Evolutionary conservation across 2,888 invertebrate species (phyloP).

Genomic region (Blastobasis lacticolella): DNA sequence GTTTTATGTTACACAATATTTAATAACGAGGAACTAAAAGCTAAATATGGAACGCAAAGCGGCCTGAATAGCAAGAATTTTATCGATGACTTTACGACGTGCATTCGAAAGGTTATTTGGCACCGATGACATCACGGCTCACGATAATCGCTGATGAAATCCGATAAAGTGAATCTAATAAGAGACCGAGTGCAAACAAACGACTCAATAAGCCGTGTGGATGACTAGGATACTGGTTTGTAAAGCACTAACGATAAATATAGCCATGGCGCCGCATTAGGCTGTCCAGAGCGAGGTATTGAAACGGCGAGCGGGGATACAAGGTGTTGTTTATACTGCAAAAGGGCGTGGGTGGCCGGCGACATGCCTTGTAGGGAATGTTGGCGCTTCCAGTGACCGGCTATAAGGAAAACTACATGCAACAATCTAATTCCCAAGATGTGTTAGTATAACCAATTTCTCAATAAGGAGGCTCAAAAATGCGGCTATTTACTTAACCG

Average conservation of each 20-base stretch:
- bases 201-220: neutral
- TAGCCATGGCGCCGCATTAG: constrained; percentile 42
- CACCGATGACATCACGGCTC: no score
- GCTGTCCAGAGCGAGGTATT: constrained; percentile 32
- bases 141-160: no score
- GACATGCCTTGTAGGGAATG: constrained; percentile 64
- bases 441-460: neutral
- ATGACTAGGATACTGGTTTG: constrained; percentile 4
- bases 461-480: neutral
- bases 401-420: constrained; percentile 34
- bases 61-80: no score
- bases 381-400: constrained; percentile 31
- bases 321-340: constrained; percentile 35
- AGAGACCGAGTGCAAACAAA: neutral
- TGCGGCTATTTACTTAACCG: no score
- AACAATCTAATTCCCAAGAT: neutral
- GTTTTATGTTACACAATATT: no score
- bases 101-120: no score
- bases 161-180: neutral
- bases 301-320: constrained; percentile 37
- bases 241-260: constrained; percentile 20
- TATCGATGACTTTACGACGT: no score
- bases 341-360: constrained; percentile 23
- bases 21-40: no score
- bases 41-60: no score